Evolutionary conservation across 2,888 invertebrate species (phyloP).

Genomic region (Callosobruchus maculatus): DNA sequence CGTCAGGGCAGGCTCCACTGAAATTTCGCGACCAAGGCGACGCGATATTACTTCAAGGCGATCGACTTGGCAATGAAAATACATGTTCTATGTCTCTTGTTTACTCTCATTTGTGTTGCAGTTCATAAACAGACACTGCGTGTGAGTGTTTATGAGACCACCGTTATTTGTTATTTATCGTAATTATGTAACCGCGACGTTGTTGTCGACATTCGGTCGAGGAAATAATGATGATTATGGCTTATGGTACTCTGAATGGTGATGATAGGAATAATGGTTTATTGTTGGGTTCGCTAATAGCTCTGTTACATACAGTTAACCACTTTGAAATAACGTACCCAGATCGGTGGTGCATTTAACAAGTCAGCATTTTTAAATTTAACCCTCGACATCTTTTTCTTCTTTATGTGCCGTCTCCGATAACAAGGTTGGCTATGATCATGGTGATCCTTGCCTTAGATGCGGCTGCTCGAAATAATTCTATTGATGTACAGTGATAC

Average conservation of each 20-base stretch:
- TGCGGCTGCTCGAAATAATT: too few relatives aligned
- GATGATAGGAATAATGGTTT: background rate
- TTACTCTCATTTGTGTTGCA: background rate
- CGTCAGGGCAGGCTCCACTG: background rate
- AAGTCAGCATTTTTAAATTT: too few relatives aligned
- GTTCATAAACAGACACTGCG: background rate
- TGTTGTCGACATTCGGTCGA: background rate
- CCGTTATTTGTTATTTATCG: background rate
- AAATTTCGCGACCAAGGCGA: background rate
- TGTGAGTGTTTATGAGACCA: background rate
- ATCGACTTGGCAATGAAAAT: background rate
- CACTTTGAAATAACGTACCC: background rate
- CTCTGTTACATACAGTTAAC: background rate
- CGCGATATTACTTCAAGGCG: background rate
- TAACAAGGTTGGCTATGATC: too few relatives aligned
- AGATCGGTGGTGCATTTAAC: background rate
- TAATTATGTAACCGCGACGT: background rate
- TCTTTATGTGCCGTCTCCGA: too few relatives aligned
- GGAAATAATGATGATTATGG: background rate
- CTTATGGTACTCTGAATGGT: too few relatives aligned
- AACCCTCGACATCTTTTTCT: too few relatives aligned
- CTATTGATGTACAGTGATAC: too few relatives aligned
- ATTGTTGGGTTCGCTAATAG: background rate
- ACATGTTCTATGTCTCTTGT: background rate
- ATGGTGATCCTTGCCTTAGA: too few relatives aligned